Base-by-base conservation (phyloP, 1,140 invertebrate genomes). In the Andrena cerasifolii region DNA sequence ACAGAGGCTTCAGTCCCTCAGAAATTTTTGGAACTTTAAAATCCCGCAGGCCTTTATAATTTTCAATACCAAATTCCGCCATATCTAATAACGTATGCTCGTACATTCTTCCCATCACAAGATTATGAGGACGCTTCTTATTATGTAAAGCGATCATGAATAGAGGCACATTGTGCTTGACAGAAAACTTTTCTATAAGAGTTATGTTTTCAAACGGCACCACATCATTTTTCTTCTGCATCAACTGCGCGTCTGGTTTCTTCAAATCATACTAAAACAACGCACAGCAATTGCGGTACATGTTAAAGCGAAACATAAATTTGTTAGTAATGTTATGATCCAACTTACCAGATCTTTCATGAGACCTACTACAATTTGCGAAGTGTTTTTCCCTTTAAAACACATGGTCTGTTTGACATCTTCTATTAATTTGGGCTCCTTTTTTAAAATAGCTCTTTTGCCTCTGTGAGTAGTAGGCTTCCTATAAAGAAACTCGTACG, bases 101-200 rank as follows among this genome's bases (percentile, higher is more conserved):
- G 93, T 96, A 99, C 84, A 97, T 96, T 83, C 99, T 94, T 3
- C 97, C 98, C 75, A 99, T 91, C 43, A 99, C 93, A 56, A 99
- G 90, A 93, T 99, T 99, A 88, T 99, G 95, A 2, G 99, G 98
- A 26, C 98, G 93, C 91, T 99, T 99, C 92, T 99, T 99, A 65
- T 95, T 97, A 80, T 98, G 96, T n/a, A 96, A 97, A 24, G 95
- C 97, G 89, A 99, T 96, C 67, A 96, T 94, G 93, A 99, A 99
- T 33, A 99, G 90, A 1, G 98, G 95, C 24, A 97, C 94, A 91
- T 99, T 97, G 89, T 96, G 95, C 91, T 99, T 99, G 85, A 95
- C 94, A 31, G 96, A 95, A 85, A 99, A 95, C 80, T 95, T 95
- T 93, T 99, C 98, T 83, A 99, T 92, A 14, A 95, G 94, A 7